Evolutionary conservation across 2,113 vertebrate genomes (phyloP).

Genomic region (Manacus vitellinus): DNA sequence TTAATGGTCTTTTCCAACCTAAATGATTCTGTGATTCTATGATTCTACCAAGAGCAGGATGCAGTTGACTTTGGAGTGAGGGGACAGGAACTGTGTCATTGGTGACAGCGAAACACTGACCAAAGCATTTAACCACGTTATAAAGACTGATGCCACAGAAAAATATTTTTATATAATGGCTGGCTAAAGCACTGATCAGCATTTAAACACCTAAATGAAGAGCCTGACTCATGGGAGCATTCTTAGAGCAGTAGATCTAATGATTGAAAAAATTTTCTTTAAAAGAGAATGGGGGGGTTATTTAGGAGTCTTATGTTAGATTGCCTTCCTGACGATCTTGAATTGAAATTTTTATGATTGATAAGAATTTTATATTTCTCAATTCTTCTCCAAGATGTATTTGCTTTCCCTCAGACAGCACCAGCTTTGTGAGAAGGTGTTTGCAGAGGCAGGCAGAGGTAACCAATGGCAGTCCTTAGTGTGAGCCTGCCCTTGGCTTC

Average conservation of each 20-base stretch:
- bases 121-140: neutral
- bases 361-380: neutral
- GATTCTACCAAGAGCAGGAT: neutral
- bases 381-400: neutral
- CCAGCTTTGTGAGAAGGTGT: neutral
- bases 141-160: neutral
- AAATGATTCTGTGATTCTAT: neutral
- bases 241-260: neutral
- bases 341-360: neutral
- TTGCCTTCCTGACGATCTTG: neutral
- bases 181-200: neutral
- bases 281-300: neutral
- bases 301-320: neutral
- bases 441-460: neutral
- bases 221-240: neutral
- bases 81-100: neutral
- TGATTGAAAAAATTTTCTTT: neutral
- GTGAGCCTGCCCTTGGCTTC: neutral
- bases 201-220: neutral
- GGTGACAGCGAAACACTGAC: neutral
- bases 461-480: fast-evolving
- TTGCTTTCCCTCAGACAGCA: neutral
- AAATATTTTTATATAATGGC: neutral
- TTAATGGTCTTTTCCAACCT: neutral
- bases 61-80: neutral